Evolutionary conservation across 2,797 vertebrate species (phyloP).

Genomic region (Dallia pectoralis): DNA sequence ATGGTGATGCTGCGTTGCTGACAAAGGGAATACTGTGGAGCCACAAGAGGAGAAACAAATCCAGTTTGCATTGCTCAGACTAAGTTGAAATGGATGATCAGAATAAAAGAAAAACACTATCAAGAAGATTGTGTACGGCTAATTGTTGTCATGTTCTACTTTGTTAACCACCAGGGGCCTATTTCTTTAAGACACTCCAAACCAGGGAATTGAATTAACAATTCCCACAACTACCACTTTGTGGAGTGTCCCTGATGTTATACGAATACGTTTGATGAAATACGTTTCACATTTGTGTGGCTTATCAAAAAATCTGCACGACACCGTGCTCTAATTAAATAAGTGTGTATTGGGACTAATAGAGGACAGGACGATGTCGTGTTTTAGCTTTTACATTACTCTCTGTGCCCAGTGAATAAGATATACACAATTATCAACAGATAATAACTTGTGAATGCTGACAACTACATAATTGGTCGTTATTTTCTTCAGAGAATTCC

Average conservation of each 20-base stretch:
- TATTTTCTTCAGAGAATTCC: conserved; percentile 3
- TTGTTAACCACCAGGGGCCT: conserved; percentile 30
- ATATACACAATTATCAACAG: not conserved
- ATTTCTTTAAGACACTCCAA: no score
- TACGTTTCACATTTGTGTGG: conserved; percentile 28
- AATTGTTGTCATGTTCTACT: conserved; percentile 45
- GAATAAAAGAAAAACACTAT: conserved; percentile 30
- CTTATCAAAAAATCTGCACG: not conserved
- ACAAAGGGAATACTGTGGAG: conserved; percentile 2
- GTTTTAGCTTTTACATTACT: not conserved
- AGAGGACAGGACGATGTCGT: not conserved
- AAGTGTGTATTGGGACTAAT: not conserved
- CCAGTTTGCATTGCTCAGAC: conserved; percentile 10
- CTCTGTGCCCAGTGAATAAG: not conserved
- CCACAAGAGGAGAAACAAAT: conserved; percentile 18
- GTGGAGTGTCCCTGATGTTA: conserved; percentile 33
- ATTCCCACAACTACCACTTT: conserved; percentile 42
- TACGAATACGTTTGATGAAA: conserved; percentile 44
- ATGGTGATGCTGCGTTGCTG: not conserved
- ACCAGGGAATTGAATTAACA: conserved; percentile 50
- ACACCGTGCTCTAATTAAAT: conserved; percentile 40
- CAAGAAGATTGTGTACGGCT: conserved; percentile 27
- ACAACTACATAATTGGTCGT: conserved; percentile 15
- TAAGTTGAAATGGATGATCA: conserved; percentile 41
- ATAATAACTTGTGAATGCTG: not conserved